These are phyloP conservation scores for Tragelaphus buxtoni DNA, from an alignment of 2,113 vertebrate species.

Conservation along the genomic window DNA sequence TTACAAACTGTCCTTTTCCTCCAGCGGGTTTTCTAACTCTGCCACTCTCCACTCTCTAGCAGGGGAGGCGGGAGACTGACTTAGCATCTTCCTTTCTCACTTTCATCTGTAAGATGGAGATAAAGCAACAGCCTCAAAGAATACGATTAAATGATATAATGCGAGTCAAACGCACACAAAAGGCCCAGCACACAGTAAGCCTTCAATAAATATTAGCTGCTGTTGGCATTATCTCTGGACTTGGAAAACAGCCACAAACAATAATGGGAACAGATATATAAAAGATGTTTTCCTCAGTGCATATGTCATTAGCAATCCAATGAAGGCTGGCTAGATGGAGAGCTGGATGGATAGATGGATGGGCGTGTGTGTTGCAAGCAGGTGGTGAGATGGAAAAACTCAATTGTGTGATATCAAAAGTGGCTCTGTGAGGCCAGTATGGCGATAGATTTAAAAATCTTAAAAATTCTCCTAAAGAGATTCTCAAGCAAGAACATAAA, in stretches of 20 bases:
- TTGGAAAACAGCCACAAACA: not conserved
- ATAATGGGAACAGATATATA: not conserved
- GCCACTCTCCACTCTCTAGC: not conserved
- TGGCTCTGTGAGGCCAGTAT: not conserved
- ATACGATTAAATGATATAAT: not conserved
- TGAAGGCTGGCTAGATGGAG: not conserved
- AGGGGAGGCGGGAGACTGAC: not conserved
- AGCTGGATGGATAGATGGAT: no score
- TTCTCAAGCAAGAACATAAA: not conserved
- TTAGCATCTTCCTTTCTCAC: not conserved
- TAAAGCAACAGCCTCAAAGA: not conserved
- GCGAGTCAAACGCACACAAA: not conserved
- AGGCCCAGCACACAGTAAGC: not conserved
- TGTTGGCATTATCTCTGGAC: not conserved
- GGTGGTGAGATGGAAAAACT: not conserved
- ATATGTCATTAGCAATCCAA: not conserved
- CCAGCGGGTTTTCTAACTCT: not conserved
- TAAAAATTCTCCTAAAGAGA: not conserved
- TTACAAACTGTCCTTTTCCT: not conserved
- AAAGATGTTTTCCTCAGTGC: not conserved
- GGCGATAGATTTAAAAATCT: not conserved
- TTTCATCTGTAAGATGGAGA: not conserved
- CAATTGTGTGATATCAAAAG: not conserved
- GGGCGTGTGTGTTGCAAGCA: not conserved
- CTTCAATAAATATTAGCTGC: not conserved